Conservation (phyloP, 2,888 invertebrate species). For the Ditylenchus weischeri region DNA sequence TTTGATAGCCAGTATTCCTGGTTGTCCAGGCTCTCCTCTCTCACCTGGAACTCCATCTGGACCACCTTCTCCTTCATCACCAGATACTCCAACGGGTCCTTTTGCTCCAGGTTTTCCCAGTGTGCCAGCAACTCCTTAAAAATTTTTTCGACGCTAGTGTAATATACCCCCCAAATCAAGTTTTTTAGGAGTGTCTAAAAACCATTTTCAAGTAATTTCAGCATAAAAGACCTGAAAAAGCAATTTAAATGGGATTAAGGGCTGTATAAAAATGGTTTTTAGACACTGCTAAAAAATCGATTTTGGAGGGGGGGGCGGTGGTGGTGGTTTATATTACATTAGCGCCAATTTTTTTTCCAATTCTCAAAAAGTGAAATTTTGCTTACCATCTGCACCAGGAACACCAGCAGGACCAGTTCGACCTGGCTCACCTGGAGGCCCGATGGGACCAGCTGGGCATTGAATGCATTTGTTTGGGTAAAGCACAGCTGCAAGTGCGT, state of each 20-base stretch:
- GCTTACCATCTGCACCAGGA: constrained; percentile 1
- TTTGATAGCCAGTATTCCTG: constrained; percentile 20
- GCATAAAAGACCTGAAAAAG: too few species aligned
- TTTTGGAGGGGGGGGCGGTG: too few species aligned
- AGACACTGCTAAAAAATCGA: too few species aligned
- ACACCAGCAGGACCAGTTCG: constrained; percentile 12
- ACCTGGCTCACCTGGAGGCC: constrained; percentile 16
- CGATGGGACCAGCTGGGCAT: constrained; percentile 22
- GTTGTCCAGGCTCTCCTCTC: constrained; percentile 24
- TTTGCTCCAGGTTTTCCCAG: constrained; percentile 14
- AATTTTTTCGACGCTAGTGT: too few species aligned
- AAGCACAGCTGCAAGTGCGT: constrained; percentile 12
- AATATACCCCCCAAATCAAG: too few species aligned
- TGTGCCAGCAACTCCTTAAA: constrained; percentile 5
- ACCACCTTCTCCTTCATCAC: constrained; percentile 24
- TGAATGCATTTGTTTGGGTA: constrained; percentile 22
- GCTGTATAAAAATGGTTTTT: too few species aligned
- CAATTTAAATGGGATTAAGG: too few species aligned
- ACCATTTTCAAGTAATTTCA: too few species aligned
- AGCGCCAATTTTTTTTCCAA: too few species aligned
- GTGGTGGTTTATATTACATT: too few species aligned
- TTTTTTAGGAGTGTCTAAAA: too few species aligned
- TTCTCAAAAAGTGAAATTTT: constrained; percentile 3
- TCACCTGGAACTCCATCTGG: constrained; percentile 22
- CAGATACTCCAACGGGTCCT: constrained; percentile 15